Evolutionary conservation across 2,888 invertebrate genomes (phyloP).

Genomic region (Perdita meconis): DNA sequence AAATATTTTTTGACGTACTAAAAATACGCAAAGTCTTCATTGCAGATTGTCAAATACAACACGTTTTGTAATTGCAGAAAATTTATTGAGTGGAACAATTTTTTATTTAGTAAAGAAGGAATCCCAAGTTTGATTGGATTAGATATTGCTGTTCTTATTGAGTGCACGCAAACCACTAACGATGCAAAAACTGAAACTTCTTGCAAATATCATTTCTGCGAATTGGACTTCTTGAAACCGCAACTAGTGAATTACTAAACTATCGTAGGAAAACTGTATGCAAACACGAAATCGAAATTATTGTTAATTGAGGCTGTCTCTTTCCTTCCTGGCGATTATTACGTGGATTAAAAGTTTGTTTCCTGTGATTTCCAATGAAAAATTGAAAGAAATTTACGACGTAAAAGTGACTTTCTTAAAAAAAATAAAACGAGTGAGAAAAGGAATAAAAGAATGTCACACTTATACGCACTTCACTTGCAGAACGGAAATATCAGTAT

Average conservation of each 20-base stretch:
- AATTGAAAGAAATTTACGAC: too few species aligned
- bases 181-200: background rate
- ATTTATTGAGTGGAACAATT: background rate
- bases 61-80: too few species aligned
- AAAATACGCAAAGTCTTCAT: background rate
- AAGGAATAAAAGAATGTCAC: constrained; percentile 9
- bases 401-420: background rate
- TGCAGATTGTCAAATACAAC: too few species aligned
- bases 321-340: too few species aligned
- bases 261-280: too few species aligned
- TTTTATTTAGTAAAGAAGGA: constrained; percentile 1
- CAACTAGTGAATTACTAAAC: too few species aligned
- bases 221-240: background rate
- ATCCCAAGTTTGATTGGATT: background rate
- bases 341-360: too few species aligned
- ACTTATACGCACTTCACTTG: background rate
- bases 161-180: background rate
- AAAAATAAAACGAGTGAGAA: background rate
- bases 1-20: too few species aligned
- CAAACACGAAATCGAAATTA: too few species aligned
- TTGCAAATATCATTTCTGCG: background rate
- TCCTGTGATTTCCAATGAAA: too few species aligned
- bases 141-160: background rate
- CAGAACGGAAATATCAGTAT: constrained; percentile 24
- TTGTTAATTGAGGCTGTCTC: too few species aligned